Evolutionary conservation across 1,140 invertebrate species (phyloP), one percentile per base, ranked within the genome.

Genomic region (Carposina sasakii): DNA sequence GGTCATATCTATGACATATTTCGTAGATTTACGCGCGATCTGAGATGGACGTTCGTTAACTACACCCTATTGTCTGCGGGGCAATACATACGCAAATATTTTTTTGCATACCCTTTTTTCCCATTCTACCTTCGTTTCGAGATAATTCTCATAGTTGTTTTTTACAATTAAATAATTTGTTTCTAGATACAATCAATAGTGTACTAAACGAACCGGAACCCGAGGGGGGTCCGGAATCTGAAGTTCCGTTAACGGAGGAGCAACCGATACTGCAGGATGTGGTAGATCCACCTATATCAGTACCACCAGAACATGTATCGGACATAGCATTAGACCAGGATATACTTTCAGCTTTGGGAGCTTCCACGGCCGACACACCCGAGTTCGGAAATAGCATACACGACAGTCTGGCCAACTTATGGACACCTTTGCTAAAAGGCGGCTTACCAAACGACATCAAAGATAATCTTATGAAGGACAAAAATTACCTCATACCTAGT

Each of bases 361-460:
- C 22, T 3, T 24, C 39, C 20, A 41, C 39, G 6, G 5, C 8
- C 6, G 22, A 22, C 2, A 15, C 20, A 2, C 39, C 39, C 3
- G 13, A 5, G n/a, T 41, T 41, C 21, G 39, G 39, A 2, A 22
- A 12, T 2, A 41, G 24, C n/a, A 41, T 41, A 3, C 20, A 13
- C 15, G 39, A 41, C 5, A 41, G 17, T 23, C 15, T 41, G 12
- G 12, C 39, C 3, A 3, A 26, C 2, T 16, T 41, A 15, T 41
- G 39, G 39, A n/a, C 15, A 41, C 39, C 39, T 13, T 24, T 41
- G 12, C 39, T 41, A 12, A 22, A 5, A 5, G 24, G 24, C 22
- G 39, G 39, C 15, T 8, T 41, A 16, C 8, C 20, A 6, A 41
- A 41, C 10, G 39, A 41, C 13, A 41, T n/a, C 17, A 41, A 41